These are phyloP conservation scores for Rhabdophis nuchalis DNA, from an alignment of 2,797 vertebrate genomes.

Conservation along the genomic window DNA sequence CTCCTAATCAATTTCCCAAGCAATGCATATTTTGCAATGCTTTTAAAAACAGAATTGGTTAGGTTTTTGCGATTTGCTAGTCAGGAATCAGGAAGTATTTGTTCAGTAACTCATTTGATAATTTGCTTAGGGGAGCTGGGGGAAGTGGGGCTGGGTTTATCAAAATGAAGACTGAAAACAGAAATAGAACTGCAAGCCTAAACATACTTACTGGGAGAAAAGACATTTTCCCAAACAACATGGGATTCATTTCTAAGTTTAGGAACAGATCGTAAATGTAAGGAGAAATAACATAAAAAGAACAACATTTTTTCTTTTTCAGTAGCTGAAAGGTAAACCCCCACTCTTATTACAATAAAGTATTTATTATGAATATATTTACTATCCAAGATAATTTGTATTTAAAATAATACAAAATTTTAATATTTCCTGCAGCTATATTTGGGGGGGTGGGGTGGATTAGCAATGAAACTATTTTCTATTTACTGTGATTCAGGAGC, in stretches of 20 bases:
- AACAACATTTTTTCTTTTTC: neutral
- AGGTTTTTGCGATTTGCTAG: neutral
- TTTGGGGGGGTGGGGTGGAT: neutral
- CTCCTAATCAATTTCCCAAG: neutral
- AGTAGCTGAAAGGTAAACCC: neutral
- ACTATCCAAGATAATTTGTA: neutral
- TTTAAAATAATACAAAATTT: neutral
- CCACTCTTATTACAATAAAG: neutral
- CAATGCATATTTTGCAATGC: neutral
- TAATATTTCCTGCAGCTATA: neutral
- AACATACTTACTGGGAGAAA: neutral
- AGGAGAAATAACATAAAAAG: neutral
- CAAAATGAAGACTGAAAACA: neutral
- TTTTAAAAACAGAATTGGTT: neutral
- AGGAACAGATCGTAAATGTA: neutral
- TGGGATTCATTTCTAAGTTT: neutral
- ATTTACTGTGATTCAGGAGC: neutral
- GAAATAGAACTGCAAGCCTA: neutral
- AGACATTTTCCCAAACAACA: neutral
- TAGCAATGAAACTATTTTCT: neutral
- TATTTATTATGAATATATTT: neutral
- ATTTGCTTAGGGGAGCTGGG: neutral
- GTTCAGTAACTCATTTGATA: neutral
- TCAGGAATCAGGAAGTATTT: neutral
- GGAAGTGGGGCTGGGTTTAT: neutral